Evolutionary conservation across 2,888 invertebrate species (phyloP).

Genomic region (Hydropsyche betteni): DNA sequence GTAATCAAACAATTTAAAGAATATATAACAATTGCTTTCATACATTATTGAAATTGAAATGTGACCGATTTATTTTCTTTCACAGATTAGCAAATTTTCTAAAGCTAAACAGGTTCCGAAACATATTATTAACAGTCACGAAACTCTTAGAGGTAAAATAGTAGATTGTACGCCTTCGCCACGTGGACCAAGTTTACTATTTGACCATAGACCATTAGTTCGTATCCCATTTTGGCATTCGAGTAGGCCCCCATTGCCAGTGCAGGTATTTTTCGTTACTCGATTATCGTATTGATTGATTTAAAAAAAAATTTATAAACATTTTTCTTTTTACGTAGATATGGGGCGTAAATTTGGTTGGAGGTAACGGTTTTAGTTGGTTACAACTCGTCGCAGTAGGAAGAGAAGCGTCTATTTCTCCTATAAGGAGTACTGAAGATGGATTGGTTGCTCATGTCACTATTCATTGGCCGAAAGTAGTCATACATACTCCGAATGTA

Average conservation of each 20-base stretch:
- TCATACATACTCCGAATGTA: not conserved
- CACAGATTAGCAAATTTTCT: conserved; percentile 70
- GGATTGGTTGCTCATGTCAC: conserved; percentile 62
- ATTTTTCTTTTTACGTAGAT: conserved; percentile 55
- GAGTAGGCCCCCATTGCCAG: conserved; percentile 63
- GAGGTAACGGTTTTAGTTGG: conserved; percentile 68
- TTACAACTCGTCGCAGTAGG: conserved; percentile 67
- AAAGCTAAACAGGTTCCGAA: conserved; percentile 68
- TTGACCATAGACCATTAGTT: conserved; percentile 68
- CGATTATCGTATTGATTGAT: not conserved
- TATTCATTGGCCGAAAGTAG: conserved; percentile 56
- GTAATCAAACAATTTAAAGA: conserved; percentile 52
- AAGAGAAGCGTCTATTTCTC: conserved; percentile 63
- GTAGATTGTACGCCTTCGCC: conserved; percentile 65
- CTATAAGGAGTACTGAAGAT: conserved; percentile 61
- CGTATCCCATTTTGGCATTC: conserved; percentile 66
- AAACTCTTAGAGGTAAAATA: conserved; percentile 64
- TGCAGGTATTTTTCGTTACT: conserved; percentile 59
- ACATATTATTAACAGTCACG: conserved; percentile 65
- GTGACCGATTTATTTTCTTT: conserved; percentile 44
- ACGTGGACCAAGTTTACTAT: conserved; percentile 60
- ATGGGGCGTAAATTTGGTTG: conserved; percentile 64
- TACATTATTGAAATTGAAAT: not conserved
- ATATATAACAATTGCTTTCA: not conserved
- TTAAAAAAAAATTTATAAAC: not conserved